A percentile compares a stretch with the other conserved stretches of the same genome.
Evolutionary conservation across 2,888 invertebrate species (phyloP).

Genomic region (Andrena marginata): DNA sequence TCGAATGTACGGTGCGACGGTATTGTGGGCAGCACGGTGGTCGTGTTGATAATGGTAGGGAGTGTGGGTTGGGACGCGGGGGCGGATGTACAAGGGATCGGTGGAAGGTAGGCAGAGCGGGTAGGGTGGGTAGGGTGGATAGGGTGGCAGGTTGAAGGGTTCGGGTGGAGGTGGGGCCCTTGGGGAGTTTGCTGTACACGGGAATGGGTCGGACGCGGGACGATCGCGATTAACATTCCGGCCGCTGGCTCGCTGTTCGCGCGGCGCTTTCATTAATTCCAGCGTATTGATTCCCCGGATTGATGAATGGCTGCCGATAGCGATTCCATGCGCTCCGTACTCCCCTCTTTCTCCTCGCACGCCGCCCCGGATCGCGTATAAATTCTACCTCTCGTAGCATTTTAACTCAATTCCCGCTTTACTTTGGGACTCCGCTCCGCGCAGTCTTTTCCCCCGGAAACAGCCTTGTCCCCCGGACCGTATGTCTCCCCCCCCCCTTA

Average conservation of each 20-base stretch:
- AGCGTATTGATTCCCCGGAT: conserved; percentile 85
- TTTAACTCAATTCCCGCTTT: conserved; percentile 75
- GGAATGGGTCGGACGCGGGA: conserved; percentile 82
- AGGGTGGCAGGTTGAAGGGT: conserved; percentile 68
- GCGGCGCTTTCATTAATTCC: conserved; percentile 85
- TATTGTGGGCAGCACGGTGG: conserved; percentile 53
- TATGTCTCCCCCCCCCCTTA: conserved; percentile 8
- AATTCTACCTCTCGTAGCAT: conserved; percentile 75
- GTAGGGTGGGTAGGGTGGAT: conserved; percentile 37
- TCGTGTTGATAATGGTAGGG: conserved; percentile 52
- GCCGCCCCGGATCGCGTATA: conserved; percentile 63
- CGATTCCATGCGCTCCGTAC: conserved; percentile 83
- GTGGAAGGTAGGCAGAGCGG: conserved; percentile 50
- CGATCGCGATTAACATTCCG: conserved; percentile 85
- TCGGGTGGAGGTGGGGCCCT: conserved; percentile 76
- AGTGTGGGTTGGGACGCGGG: conserved; percentile 40
- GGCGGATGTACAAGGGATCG: conserved; percentile 59
- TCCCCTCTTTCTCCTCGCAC: conserved; percentile 52
- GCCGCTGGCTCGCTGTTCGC: conserved; percentile 85
- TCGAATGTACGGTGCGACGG: conserved; percentile 49
- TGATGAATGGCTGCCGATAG: conserved; percentile 85
- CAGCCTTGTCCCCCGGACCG: conserved; percentile 2
- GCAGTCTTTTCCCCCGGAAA: conserved; percentile 43
- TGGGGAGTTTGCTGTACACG: conserved; percentile 81
- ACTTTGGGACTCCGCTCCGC: conserved; percentile 62